These are phyloP conservation scores for Gymnoscopelus braueri DNA, from an alignment of 2,797 vertebrate genomes.

Conservation along the genomic window DNA sequence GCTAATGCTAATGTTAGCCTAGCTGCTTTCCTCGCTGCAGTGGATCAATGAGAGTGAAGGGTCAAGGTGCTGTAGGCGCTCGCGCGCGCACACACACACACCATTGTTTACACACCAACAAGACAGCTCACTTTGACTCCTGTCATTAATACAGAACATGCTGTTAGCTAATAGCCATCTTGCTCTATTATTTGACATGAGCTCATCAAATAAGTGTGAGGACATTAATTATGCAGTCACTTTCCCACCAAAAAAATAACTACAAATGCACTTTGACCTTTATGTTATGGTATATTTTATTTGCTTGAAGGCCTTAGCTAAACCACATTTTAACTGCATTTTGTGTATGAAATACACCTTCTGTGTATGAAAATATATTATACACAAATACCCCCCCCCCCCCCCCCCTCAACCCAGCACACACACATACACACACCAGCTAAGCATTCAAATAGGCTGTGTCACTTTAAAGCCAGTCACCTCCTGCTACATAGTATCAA, in stretches of 20 bases:
- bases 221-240: constrained; percentile 6
- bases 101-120: not conserved
- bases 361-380: no score
- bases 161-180: no score
- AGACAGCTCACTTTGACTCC: constrained; percentile 5
- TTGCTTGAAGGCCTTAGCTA: no score
- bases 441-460: constrained; percentile 77
- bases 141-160: no score
- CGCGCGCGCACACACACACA: not conserved
- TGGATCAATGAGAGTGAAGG: constrained; percentile 49
- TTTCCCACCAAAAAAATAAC: no score
- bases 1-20: constrained; percentile 58
- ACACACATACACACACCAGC: constrained; percentile 59
- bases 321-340: no score
- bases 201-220: constrained; percentile 36
- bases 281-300: no score
- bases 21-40: constrained; percentile 44
- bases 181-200: constrained; percentile 37
- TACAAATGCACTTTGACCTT: no score
- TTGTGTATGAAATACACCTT: no score
- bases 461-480: constrained; percentile 85
- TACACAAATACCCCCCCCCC: not conserved
- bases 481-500: constrained; percentile 39
- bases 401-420: constrained; percentile 46
- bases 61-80: constrained; percentile 50